Base-by-base conservation (phyloP, 2,113 vertebrate genomes). In the Bostrychus sinensis region DNA sequence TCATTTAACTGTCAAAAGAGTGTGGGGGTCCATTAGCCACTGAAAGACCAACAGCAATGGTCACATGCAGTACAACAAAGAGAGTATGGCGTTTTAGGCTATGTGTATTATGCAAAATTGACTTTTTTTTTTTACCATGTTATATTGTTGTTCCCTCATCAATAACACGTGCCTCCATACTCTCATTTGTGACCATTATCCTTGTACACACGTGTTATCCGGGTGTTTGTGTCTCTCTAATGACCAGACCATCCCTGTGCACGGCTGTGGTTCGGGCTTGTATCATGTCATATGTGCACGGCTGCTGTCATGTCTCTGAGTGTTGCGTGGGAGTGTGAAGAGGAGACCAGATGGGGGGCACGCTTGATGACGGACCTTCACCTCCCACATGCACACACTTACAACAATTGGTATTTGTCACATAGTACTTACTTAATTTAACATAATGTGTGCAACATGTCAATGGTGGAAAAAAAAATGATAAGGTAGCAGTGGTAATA, bases 331-430 rank as follows among this genome's bases (percentile, higher is more conserved):
- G 79, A 28, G 67, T 82, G 75, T 81, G 81, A 81, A 84, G 68
- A 82, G 74, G 71, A 72, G 63, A 89, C 79, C 86, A 81, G 78
- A 86, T 83, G 82, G 78, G 72, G 76, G 81, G 81, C 68, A 68
- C 5, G 39, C 65, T 72, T 72, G 68, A 85, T 84, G 64, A 77
- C 77, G 73, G 77, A 81, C 83, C 80, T 60, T 86, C 80, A 80
- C 79, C 75, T 78, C 75, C 66, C 66, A 77, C 81, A 36, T 39
- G 14, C 50, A 55, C 55, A 62, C 39, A 17, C 46, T 22, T 48
- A 14, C 26, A 59, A 37, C 74, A 64, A 19, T 66, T 16, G 7
- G 53, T 48, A 62, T 65, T 46, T 59, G 61, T 63, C 67, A 51
- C 12, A 28, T n/a, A 26, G 56, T 56, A 32, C 30, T 32, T 32